Percentiles rank a stretch among this genome's conserved stretches.
These are phyloP conservation scores for Falcaria lacertinaria DNA, from an alignment of 2,888 invertebrate species.

Conservation along the genomic window DNA sequence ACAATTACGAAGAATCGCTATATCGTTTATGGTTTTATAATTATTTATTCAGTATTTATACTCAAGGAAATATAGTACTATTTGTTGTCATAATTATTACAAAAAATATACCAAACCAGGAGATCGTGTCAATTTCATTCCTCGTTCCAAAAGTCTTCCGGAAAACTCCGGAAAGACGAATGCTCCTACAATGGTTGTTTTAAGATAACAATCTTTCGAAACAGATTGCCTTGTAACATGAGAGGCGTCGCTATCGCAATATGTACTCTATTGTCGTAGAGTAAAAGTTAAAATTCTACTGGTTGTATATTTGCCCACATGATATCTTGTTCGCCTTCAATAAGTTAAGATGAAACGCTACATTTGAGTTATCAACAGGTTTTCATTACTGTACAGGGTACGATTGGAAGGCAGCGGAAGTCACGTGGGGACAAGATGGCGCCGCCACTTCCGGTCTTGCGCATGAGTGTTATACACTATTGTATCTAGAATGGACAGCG, in stretches of 20 bases:
- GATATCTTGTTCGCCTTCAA: conserved; percentile 19
- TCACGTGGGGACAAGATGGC: conserved; percentile 44
- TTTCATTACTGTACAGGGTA: conserved; percentile 6
- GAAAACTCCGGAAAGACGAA: too few species aligned
- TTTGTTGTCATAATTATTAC: too few species aligned
- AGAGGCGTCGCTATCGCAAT: neutral
- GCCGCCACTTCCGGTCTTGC: conserved; percentile 32
- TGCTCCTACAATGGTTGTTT: too few species aligned
- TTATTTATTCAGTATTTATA: too few species aligned
- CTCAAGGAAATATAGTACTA: too few species aligned
- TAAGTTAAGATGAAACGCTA: conserved; percentile 12
- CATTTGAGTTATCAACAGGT: conserved; percentile 5
- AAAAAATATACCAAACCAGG: too few species aligned
- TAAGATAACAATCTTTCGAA: too few species aligned
- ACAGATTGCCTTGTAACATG: too few species aligned
- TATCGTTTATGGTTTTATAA: too few species aligned
- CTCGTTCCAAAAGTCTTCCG: too few species aligned
- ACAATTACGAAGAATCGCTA: too few species aligned
- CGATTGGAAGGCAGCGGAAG: conserved; percentile 35
- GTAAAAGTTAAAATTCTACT: neutral
- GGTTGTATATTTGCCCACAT: conserved; percentile 2
- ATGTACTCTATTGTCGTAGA: neutral
- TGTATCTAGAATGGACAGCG: neutral
- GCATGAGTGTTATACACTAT: conserved; percentile 16
- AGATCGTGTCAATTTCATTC: too few species aligned